Base-by-base conservation (phyloP, 2,113 vertebrate genomes). In the Lophotis ruficrista region DNA sequence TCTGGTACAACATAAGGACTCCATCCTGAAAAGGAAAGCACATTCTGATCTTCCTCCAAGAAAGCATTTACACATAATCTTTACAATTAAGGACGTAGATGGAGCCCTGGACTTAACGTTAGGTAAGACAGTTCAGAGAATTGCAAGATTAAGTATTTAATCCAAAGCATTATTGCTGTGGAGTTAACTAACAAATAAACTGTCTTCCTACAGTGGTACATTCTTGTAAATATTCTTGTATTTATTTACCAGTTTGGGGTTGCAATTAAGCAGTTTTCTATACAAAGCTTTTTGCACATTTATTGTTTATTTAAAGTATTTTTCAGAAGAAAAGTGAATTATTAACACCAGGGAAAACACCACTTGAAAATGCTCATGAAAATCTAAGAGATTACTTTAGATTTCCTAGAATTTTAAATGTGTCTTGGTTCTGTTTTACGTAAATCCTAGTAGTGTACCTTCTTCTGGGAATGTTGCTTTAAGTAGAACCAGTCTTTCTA, bases 41-140 rank as follows among this genome's bases (percentile, higher is more conserved):
- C 30, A 41, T 81, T 88, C 79, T 37, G 48, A 51, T 41, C 50
- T 79, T 66, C 30, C 51, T 83, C 64, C 82, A 94, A 45, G 43
- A 90, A 90, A 80, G 28, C 75, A 71, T 77, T 88, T 96, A 57
- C 43, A 50, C 47, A 4, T 90, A 69, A 80, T 93, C 84, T 53
- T 88, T 90, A 37, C 79, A 76, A 84, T 87, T 90, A 86, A 86
- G 70, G 66, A 73, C 75, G 24, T 80, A 82, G 91, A 83, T 87
- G 83, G 69, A 82, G 58, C 62, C 73, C 73, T 73, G 54, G 79
- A 70, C 51, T 94, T 94, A 79, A 69, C 2, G 2, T 95, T 89
- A 90, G 87, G 87, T 93, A 87, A 95, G 66, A 58, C 66, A 90
- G 82, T 95, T 93, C 50, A 66, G 92, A 89, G 75, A 93, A 89